Conservation (phyloP, 2,113 vertebrate species). For the Kryptolebias marmoratus region DNA sequence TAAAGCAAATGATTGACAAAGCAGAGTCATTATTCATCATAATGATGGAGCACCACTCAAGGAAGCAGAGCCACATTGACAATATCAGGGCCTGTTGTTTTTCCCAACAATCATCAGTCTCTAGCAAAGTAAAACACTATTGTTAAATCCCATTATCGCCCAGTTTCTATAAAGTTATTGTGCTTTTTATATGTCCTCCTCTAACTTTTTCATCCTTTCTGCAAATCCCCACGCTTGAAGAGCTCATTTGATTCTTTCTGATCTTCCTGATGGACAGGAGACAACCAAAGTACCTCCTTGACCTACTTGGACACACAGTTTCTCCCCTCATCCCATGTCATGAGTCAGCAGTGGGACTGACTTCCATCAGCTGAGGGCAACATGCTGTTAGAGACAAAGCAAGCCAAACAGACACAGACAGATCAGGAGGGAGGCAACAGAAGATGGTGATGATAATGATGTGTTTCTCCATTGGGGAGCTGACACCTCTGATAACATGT, state of each 20-base stretch:
- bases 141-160: slow-evolving; percentile 27
- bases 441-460: slow-evolving; percentile 66
- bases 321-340: slow-evolving; percentile 17
- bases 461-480: slow-evolving; percentile 49
- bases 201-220: neutral
- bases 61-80: slow-evolving; percentile 31
- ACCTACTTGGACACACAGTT: slow-evolving; percentile 4
- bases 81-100: slow-evolving; percentile 44
- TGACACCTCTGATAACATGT: slow-evolving; percentile 68
- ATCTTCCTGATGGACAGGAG: slow-evolving; percentile 26
- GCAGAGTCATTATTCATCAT: slow-evolving; percentile 48
- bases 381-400: slow-evolving; percentile 53
- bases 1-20: slow-evolving; percentile 62
- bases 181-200: neutral
- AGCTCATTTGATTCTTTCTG: slow-evolving; percentile 9
- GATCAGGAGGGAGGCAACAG: slow-evolving; percentile 38
- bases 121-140: slow-evolving; percentile 4
- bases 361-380: slow-evolving; percentile 49
- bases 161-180: neutral
- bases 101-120: slow-evolving; percentile 18
- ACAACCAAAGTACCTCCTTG: slow-evolving; percentile 28
- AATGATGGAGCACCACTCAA: slow-evolving; percentile 49
- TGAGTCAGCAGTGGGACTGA: slow-evolving; percentile 58
- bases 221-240: neutral
- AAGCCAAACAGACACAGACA: slow-evolving; percentile 44